phyloP scores from a whole-genome alignment of 1,140 invertebrate species.

The Pentalonia nigronervosa region DNA sequence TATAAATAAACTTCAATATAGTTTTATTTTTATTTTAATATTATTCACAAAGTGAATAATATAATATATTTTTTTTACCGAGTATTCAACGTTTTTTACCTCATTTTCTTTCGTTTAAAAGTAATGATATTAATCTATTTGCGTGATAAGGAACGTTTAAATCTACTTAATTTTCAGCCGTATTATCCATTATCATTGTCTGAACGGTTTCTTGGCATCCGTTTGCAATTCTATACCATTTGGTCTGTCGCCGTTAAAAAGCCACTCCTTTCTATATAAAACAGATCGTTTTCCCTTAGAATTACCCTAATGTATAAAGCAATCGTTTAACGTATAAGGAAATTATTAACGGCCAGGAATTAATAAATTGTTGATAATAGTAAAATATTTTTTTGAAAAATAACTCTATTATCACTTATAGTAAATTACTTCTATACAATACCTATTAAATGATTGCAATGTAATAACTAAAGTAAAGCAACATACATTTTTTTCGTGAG shows the following conservation, averaged over 20 bases:
- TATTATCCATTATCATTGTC: constrained; percentile 18
- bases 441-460: background rate
- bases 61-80: background rate
- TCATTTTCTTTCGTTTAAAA: constrained; percentile 1
- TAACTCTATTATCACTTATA: background rate
- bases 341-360: background rate
- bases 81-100: background rate
- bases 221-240: constrained; percentile 7
- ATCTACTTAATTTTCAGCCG: constrained; percentile 36
- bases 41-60: background rate
- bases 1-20: background rate
- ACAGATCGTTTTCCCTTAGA: background rate
- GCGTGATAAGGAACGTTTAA: background rate
- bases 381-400: background rate
- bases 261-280: background rate
- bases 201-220: constrained; percentile 40
- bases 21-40: background rate
- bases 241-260: background rate
- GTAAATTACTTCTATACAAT: background rate
- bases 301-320: background rate
- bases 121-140: constrained; percentile 34
- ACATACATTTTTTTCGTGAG: too few relatives aligned
- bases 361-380: background rate
- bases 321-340: background rate
- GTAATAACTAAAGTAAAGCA: background rate